Percentiles rank a stretch among this genome's conserved stretches.
Evolutionary conservation across 2,888 invertebrate genomes (phyloP).

Genomic region (Brachyptera putata): DNA sequence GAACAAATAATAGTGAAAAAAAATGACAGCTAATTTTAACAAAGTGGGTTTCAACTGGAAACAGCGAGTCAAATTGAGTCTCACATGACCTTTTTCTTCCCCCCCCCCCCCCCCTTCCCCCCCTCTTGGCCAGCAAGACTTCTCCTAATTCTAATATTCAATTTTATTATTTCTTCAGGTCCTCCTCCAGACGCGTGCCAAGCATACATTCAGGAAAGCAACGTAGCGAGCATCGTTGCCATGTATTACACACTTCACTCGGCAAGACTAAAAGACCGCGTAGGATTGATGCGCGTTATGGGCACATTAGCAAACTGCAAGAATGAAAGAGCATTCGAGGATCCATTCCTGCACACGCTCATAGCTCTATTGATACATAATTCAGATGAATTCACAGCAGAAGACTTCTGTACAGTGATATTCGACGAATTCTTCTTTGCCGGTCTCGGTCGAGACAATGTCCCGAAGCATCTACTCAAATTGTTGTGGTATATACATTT

Average conservation of each 20-base stretch:
- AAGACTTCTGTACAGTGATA: constrained; percentile 91
- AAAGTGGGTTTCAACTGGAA: too few species aligned
- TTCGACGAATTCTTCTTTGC: constrained; percentile 96
- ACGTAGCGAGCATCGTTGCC: constrained; percentile 86
- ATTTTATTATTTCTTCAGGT: constrained; percentile 53
- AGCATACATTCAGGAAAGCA: constrained; percentile 85
- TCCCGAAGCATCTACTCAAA: constrained; percentile 84
- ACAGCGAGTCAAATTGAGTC: too few species aligned
- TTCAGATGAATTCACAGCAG: constrained; percentile 87
- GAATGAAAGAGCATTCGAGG: constrained; percentile 88
- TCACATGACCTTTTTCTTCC: too few species aligned
- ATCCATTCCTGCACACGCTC: constrained; percentile 90
- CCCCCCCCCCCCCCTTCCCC: too few species aligned
- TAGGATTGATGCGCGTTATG: constrained; percentile 78
- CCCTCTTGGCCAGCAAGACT: too few species aligned
- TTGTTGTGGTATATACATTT: constrained; percentile 87
- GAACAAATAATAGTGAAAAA: too few species aligned
- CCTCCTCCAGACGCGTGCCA: constrained; percentile 91
- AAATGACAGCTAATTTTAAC: too few species aligned
- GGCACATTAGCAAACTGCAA: constrained; percentile 87
- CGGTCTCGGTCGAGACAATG: constrained; percentile 83
- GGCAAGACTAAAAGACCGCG: constrained; percentile 73
- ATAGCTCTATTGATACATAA: constrained; percentile 80
- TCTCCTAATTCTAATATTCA: too few species aligned
- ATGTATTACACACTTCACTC: constrained; percentile 94